Evolutionary conservation across 1,140 invertebrate genomes (phyloP), one percentile per base, ranked within the genome.

Genomic region (Macrocentrus cingulum): DNA sequence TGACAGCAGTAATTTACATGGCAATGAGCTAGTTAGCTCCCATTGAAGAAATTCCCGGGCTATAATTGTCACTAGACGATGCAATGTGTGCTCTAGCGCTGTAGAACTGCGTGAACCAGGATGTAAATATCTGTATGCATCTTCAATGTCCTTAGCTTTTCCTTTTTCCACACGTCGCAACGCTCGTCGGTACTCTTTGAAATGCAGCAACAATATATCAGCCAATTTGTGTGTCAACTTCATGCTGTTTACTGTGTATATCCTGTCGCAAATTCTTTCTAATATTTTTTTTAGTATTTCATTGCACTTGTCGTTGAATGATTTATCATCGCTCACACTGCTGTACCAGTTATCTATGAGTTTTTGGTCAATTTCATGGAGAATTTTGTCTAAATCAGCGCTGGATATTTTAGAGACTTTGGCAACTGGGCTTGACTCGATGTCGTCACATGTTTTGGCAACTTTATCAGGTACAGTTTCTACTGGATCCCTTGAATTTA

Each of bases 11-110:
- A 86, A 68, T 67, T 84, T 83, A 18, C 84, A 86, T 19, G 86
- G 84, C 29, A 86, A 77, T 1, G 85, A 87, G 63, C 84, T 86
- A 69, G 82, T 85, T 13, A 87, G 63, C 66, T 87, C 86, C 83
- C 84, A 86, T 3, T 85, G 84, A 11, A 87, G 70, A 56, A 87
- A 82, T 65, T 87, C 85, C 64, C 82, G 81, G 1, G 87, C 66
- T 45, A 87, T 66, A 44, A 85, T 76, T 56, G 80, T 79, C 20
- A 85, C 75, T 18, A 87, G 63, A 60, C 76, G 77, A 65, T 83
- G 75, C n/a, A 84, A 71, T 63, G 81, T 86, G 60, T 86, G 83
- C 29, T 85, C 83, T 16, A 82, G 72, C 0, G 79, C 63, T 61
- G 67, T 65, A 29, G 73, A 67, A 52, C 75, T 82, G 32, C 79